Evolutionary conservation across 2,113 vertebrate species (phyloP).

Genomic region (Globicephala melas): DNA sequence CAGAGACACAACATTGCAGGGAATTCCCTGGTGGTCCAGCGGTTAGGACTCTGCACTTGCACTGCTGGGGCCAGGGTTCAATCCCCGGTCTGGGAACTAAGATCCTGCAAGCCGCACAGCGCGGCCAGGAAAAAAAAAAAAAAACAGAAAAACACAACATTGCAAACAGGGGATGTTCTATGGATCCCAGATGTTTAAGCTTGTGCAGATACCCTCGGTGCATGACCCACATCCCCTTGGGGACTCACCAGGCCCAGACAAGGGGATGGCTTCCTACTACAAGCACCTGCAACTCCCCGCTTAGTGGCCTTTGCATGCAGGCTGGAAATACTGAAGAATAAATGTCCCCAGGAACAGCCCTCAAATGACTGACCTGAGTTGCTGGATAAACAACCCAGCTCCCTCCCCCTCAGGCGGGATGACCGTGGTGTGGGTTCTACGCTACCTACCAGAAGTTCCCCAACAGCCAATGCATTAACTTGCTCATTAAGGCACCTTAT

Average conservation of each 20-base stretch:
- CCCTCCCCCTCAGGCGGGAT: neutral
- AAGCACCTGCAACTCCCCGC: neutral
- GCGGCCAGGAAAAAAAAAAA: neutral
- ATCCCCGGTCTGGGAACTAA: neutral
- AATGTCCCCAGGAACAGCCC: neutral
- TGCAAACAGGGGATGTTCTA: neutral
- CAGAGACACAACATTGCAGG: neutral
- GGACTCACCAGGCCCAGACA: neutral
- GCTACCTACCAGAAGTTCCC: neutral
- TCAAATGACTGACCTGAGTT: neutral
- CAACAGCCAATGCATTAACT: neutral
- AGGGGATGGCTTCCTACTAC: neutral
- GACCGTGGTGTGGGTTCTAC: rapidly evolving
- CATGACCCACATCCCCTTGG: neutral
- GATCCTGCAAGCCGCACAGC: neutral
- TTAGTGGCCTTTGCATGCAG: neutral
- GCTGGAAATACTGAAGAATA: neutral
- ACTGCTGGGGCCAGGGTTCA: neutral
- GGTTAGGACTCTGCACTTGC: neutral
- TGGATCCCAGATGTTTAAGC: neutral
- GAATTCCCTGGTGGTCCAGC: neutral
- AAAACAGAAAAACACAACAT: neutral
- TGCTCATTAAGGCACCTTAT: neutral
- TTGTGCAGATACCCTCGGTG: neutral
- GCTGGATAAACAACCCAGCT: neutral